These are phyloP conservation scores for Tholera decimalis DNA, from an alignment of 2,888 invertebrate species.

Conservation along the genomic window DNA sequence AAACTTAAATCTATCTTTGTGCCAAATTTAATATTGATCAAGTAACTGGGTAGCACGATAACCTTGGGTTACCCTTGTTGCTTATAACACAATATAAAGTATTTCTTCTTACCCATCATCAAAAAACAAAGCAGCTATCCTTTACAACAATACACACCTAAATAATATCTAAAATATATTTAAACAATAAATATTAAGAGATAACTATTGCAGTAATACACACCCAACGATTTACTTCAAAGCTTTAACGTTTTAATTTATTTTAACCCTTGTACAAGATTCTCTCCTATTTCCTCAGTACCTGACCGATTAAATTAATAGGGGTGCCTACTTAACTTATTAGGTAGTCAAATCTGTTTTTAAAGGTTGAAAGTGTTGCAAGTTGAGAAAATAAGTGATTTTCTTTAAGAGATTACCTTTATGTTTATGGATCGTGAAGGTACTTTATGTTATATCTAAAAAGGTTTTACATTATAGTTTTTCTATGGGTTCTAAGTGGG, in stretches of 20 bases:
- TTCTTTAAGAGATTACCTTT: too few species aligned
- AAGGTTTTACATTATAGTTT: not conserved
- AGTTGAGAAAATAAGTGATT: not conserved
- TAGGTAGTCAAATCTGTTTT: conserved; percentile 28
- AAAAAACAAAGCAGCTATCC: conserved; percentile 7
- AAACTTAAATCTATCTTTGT: too few species aligned
- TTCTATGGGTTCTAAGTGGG: too few species aligned
- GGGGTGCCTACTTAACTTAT: conserved; percentile 52
- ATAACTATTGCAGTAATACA: conserved; percentile 38
- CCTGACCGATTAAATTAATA: conserved; percentile 56
- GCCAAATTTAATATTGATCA: too few species aligned
- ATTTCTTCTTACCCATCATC: too few species aligned
- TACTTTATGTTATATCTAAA: conserved; percentile 2
- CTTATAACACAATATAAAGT: too few species aligned
- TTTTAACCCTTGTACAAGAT: conserved; percentile 63
- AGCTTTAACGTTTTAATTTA: conserved; percentile 63
- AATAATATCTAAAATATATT: conserved; percentile 11
- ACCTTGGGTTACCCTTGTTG: too few species aligned
- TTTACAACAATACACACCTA: conserved; percentile 6
- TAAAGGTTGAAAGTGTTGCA: not conserved
- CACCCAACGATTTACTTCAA: conserved; percentile 54
- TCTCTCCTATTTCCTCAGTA: conserved; percentile 53
- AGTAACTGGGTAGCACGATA: too few species aligned
- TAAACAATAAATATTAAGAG: conserved; percentile 37
- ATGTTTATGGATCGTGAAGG: not conserved